Evolutionary conservation across 1,140 invertebrate genomes (phyloP), one percentile per base, ranked within the genome.

Genomic region (Chionoecetes opilio): DNA sequence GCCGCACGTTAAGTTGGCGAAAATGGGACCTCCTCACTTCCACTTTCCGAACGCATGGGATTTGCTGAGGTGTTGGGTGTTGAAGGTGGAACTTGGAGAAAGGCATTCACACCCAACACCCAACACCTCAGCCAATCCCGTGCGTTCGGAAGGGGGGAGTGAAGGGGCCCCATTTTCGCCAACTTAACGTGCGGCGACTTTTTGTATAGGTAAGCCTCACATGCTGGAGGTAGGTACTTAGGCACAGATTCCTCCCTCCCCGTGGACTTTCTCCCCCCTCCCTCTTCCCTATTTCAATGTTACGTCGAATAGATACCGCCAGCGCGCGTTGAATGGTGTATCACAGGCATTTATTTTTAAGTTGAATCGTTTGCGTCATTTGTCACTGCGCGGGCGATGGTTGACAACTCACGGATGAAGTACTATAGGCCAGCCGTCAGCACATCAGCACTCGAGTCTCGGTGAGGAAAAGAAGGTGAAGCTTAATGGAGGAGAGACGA

Each of bases 281-380:
- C n/a, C n/a, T n/a, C n/a, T 53, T 9, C 46, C 46, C 46, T 17
- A 46, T 14, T 53, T n/a, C n/a, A n/a, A 75, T n/a, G 8, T 75
- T 75, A 26, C 63, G 63, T 75, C 63, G 63, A 75, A 75, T 75
- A n/a, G n/a, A n/a, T n/a, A 75, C n/a, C 63, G 63, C 63, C 63
- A 75, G 63, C n/a, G 63, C 63, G n/a, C 63, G 63, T 75, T 75
- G 26, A 75, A 75, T 75, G 63, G 63, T 75, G 63, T 75, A 26
- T 75, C 63, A 75, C 11, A 75, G 63, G 63, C 21, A 75, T 75
- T 75, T n/a, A 75, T n/a, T n/a, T 75, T 75, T 75, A 75, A 75
- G 63, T 75, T 75, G 11, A 11, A 21, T 75, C 21, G n/a, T 75
- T n/a, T n/a, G n/a, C 63, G 63, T 75, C 26, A 75, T 17, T 75